These are phyloP conservation scores for Drosophila serrata DNA, from an alignment of 1,140 invertebrate species.

Conservation along the genomic window DNA sequence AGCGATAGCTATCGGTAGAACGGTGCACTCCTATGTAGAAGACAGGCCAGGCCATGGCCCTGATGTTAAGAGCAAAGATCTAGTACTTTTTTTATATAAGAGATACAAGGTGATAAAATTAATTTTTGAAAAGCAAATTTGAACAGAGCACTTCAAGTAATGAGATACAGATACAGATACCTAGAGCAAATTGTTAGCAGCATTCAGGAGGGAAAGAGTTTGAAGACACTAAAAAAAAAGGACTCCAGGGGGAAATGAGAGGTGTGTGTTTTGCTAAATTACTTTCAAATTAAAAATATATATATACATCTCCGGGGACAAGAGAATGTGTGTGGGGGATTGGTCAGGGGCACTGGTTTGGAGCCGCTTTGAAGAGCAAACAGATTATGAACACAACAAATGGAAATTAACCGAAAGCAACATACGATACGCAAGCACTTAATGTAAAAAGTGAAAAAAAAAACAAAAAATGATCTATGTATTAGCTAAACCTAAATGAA, in stretches of 20 bases:
- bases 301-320: slow-evolving; percentile 3
- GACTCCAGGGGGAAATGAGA: slow-evolving; percentile 4
- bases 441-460: slow-evolving; percentile 74
- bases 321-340: slow-evolving; percentile 20
- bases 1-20: slow-evolving; percentile 3
- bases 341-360: slow-evolving; percentile 41
- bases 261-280: slow-evolving; percentile 7
- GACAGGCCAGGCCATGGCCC: slow-evolving; percentile 31
- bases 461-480: slow-evolving; percentile 62
- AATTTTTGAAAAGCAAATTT: slow-evolving; percentile 52
- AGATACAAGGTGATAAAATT: slow-evolving; percentile 54
- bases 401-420: slow-evolving; percentile 40
- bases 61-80: slow-evolving; percentile 28
- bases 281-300: slow-evolving; percentile 18
- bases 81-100: slow-evolving; percentile 57
- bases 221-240: too few species aligned
- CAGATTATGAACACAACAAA: slow-evolving; percentile 28
- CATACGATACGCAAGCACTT: slow-evolving; percentile 61
- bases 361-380: slow-evolving; percentile 33
- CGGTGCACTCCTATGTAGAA: slow-evolving; percentile 39
- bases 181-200: slow-evolving; percentile 49
- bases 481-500: slow-evolving; percentile 79
- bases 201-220: slow-evolving; percentile 4
- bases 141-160: slow-evolving; percentile 33
- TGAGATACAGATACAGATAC: slow-evolving; percentile 35